Base-by-base conservation (phyloP, 1,140 invertebrate species). In the Dreissena polymorpha region DNA sequence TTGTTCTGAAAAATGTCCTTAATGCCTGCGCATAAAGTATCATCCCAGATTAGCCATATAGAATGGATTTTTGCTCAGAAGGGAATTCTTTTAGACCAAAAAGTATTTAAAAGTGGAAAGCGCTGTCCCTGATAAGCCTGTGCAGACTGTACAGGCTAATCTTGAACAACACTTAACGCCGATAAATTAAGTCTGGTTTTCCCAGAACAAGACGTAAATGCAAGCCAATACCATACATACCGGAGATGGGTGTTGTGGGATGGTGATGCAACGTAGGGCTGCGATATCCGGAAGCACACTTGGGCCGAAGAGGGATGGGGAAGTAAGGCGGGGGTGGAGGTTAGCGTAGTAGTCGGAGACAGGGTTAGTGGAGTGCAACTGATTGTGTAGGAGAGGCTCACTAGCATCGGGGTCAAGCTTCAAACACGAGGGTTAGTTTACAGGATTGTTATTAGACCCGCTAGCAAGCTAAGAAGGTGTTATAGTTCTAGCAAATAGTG, bases 281-380 rank as follows among this genome's bases (percentile, higher is more conserved):
- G 65, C 57, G 12, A 29, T 53, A 21, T 53, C 14, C 16, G 76
- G 69, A 16, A 65, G 49, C 18, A 50, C 53, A 27, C 21, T 39
- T 16, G 76, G 16, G 21, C 65, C 64, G 25, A 51, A 53, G 21
- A 49, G 13, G n/a, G n/a, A 53, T 0, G 50, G 23, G 55, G 16
- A 29, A 8, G 39, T 39, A 49, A 53, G 51, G 21, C 14, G 23
- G 55, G 63, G 27, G 21, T 78, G 76, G 51, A 65, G 68, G 65
- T 78, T 78, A 78, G 76, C 27, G 55, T 27, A 78, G 65, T 78
- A 78, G 7, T 78, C 76, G n/a, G 27, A 64, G 21, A 78, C 68
- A 25, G 51, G 23, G 65, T 78, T 78, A 69, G 76, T 68, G 53
- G 50, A 25, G n/a, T 29, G 67, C 10, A 64, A 21, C 16, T 78